Conservation (phyloP, 2,113 vertebrate species). For the Sorex araneus region DNA sequence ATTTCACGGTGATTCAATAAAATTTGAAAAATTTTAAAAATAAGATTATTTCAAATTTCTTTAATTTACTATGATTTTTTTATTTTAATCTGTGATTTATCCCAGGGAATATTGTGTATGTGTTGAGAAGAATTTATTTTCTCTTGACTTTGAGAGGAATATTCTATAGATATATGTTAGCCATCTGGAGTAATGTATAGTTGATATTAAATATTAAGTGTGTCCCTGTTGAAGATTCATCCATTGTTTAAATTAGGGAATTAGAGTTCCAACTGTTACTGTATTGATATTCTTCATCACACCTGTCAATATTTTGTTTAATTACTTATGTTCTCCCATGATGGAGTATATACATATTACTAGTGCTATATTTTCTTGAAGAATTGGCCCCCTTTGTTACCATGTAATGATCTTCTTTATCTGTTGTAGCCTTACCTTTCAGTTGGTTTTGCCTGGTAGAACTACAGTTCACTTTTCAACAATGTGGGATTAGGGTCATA, state of each 20-base stretch:
- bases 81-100: not conserved
- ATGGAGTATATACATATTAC: not conserved
- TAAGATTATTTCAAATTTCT: not conserved
- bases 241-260: not conserved
- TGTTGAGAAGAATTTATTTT: not conserved
- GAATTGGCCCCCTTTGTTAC: not conserved
- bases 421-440: not conserved
- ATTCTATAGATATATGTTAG: not conserved
- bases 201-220: not conserved
- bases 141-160: not conserved
- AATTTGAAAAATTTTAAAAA: too few relatives aligned
- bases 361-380: not conserved
- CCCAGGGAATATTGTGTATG: not conserved
- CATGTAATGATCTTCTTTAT: not conserved
- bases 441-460: not conserved
- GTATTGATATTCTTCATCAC: not conserved
- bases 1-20: too few relatives aligned
- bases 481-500: not conserved
- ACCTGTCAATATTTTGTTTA: conserved; percentile 11
- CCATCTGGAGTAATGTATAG: not conserved
- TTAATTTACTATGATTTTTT: not conserved
- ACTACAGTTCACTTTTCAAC: not conserved
- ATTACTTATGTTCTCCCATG: not conserved
- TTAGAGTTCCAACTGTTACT: not conserved
- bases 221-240: not conserved